Percentiles rank a stretch among this genome's conserved stretches.
These are phyloP conservation scores for Actinia equina DNA, from an alignment of 64 coral and sea anemone species.

Conservation along the genomic window DNA sequence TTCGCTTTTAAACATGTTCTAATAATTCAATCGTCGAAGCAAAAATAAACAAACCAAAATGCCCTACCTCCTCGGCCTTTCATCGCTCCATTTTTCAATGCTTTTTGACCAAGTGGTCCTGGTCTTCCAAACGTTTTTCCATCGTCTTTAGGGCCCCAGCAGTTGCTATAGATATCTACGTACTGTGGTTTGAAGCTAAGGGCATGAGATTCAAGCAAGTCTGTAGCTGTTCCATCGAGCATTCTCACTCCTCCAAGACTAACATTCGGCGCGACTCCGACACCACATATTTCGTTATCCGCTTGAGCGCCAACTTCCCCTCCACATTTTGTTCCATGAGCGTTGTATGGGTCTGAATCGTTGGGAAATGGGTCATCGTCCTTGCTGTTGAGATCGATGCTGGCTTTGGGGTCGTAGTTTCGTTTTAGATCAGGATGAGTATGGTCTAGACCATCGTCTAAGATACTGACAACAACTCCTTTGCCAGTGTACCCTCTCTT, in stretches of 20 bases:
- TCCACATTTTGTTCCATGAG: constrained; percentile 86
- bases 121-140: constrained; percentile 88
- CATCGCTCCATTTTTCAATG: constrained; percentile 67
- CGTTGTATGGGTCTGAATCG: constrained; percentile 84
- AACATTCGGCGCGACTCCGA: constrained; percentile 79
- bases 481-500: constrained; percentile 60
- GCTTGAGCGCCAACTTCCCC: constrained; percentile 92
- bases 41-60: not conserved
- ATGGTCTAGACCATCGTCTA: constrained; percentile 80
- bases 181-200: constrained; percentile 69
- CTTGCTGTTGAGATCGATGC: constrained; percentile 68
- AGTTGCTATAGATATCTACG: constrained; percentile 86
- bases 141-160: constrained; percentile 89
- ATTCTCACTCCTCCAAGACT: constrained; percentile 87
- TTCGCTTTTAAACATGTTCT: not conserved
- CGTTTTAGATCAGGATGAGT: constrained; percentile 83
- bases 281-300: constrained; percentile 82
- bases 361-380: constrained; percentile 65
- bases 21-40: not conserved
- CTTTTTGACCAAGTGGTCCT: constrained; percentile 57
- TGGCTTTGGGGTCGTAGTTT: constrained; percentile 86
- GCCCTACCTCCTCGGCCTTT: constrained; percentile 75
- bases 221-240: constrained; percentile 79
- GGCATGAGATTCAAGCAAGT: constrained; percentile 66
- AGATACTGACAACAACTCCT: constrained; percentile 72